phyloP scores from a whole-genome alignment of 2,888 invertebrate species.

The Zhuqinia jingwanae region DNA sequence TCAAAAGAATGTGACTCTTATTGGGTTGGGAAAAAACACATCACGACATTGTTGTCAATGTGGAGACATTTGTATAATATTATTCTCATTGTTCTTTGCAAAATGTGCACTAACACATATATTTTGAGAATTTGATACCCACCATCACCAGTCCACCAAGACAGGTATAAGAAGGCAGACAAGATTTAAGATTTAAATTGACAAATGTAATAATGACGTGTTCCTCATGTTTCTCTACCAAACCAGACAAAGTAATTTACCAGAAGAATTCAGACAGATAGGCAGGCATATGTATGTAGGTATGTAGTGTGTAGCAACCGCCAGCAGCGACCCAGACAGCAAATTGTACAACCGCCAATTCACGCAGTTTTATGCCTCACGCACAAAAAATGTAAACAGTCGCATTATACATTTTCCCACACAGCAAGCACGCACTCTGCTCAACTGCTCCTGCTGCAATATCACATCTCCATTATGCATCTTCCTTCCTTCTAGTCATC shows the following conservation, averaged over 20 bases:
- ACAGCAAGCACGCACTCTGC: conserved; percentile 38
- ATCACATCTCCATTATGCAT: not conserved
- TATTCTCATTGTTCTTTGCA: conserved; percentile 2
- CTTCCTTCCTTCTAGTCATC: not conserved
- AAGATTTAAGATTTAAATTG: conserved; percentile 41
- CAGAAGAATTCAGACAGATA: conserved; percentile 23
- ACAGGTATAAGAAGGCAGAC: not conserved
- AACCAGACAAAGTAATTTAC: conserved; percentile 35
- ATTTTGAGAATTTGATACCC: not conserved
- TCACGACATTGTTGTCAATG: conserved; percentile 8
- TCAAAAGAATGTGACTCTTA: conserved; percentile 38
- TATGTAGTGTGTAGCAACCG: too few species aligned
- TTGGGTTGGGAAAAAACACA: not conserved
- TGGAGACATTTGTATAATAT: conserved; percentile 18
- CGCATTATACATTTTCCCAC: conserved; percentile 22
- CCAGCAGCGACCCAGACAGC: not conserved
- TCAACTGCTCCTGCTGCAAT: not conserved
- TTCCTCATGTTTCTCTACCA: conserved; percentile 33
- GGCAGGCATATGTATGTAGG: too few species aligned
- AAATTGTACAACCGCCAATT: conserved; percentile 44
- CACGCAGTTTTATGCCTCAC: conserved; percentile 37
- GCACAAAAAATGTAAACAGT: conserved; percentile 13
- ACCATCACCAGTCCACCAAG: not conserved
- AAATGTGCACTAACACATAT: too few species aligned
- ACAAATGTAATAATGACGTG: conserved; percentile 47